A percentile compares a stretch with the other conserved stretches of the same genome.
phyloP scores from a whole-genome alignment of 2,888 invertebrate species.

The Acanthosepion esculentum region DNA sequence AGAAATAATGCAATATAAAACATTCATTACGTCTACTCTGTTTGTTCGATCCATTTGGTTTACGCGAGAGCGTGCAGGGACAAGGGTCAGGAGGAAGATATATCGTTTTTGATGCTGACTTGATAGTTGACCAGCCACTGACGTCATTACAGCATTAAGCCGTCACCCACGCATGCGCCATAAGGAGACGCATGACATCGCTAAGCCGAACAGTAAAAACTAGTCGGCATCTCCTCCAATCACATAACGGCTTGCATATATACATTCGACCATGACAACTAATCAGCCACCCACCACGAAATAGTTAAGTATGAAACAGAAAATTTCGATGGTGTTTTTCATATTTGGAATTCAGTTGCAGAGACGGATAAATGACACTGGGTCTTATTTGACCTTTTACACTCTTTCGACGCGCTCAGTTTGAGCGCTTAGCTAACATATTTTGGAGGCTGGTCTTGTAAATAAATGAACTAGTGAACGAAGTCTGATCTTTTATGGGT shows the following conservation, averaged over 20 bases:
- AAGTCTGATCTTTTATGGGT: no score
- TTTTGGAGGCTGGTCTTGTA: no score
- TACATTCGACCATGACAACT: background rate
- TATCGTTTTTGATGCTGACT: background rate
- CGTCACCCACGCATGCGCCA: constrained; percentile 11
- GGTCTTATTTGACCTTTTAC: no score
- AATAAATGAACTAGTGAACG: no score
- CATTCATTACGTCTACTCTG: no score
- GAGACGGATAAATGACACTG: background rate
- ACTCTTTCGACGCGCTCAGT: no score
- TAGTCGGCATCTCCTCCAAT: background rate
- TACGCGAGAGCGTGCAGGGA: background rate
- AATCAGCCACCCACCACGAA: background rate
- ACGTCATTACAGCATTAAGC: background rate
- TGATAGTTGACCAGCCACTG: background rate
- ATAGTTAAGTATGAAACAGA: background rate
- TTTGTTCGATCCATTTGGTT: background rate
- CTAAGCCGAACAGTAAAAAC: background rate
- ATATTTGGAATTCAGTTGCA: background rate
- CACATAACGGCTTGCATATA: background rate
- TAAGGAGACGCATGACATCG: constrained; percentile 15
- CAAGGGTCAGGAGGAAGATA: background rate
- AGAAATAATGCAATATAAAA: background rate
- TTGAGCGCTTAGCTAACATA: no score
- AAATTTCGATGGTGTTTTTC: no score